Conservation (phyloP, 2,888 invertebrate species). For the Parnassius mnemosyne region DNA sequence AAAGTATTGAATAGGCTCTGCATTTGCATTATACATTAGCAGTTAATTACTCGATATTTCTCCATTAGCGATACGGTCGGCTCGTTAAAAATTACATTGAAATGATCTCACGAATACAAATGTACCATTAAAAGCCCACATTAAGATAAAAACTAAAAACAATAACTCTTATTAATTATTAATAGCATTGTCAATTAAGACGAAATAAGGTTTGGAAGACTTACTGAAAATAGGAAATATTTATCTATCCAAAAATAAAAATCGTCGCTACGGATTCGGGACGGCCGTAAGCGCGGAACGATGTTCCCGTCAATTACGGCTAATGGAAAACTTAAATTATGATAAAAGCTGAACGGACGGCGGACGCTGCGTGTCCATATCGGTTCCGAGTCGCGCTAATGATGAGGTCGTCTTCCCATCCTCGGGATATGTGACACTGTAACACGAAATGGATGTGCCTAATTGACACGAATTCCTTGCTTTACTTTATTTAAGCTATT, state of each 20-base stretch:
- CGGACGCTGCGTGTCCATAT: slow-evolving; percentile 60
- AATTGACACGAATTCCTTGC: slow-evolving; percentile 10
- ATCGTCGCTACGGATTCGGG: slow-evolving; percentile 62
- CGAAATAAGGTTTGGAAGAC: slow-evolving; percentile 58
- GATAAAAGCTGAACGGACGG: slow-evolving; percentile 75
- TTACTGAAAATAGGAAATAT: slow-evolving; percentile 72
- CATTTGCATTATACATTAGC: slow-evolving; percentile 57
- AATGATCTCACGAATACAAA: slow-evolving; percentile 70
- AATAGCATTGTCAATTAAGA: slow-evolving; percentile 76
- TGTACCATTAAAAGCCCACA: slow-evolving; percentile 69
- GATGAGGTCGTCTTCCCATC: slow-evolving; percentile 29
- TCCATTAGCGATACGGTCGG: slow-evolving; percentile 67
- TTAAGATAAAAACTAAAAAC: slow-evolving; percentile 75
- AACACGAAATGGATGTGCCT: slow-evolving; percentile 18
- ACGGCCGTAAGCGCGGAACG: slow-evolving; percentile 76
- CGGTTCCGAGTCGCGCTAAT: slow-evolving; percentile 34
- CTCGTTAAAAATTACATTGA: slow-evolving; percentile 65
- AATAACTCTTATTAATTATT: slow-evolving; percentile 76
- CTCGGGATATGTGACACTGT: slow-evolving; percentile 5
- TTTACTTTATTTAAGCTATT: slow-evolving; percentile 2
- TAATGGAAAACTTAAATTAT: slow-evolving; percentile 81
- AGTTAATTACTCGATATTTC: slow-evolving; percentile 67
- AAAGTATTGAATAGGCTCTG: slow-evolving; percentile 46
- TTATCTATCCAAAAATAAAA: slow-evolving; percentile 76
- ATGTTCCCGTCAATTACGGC: slow-evolving; percentile 79